Conservation (phyloP, 2,888 invertebrate genomes). For the Ceraclea dissimilis region DNA sequence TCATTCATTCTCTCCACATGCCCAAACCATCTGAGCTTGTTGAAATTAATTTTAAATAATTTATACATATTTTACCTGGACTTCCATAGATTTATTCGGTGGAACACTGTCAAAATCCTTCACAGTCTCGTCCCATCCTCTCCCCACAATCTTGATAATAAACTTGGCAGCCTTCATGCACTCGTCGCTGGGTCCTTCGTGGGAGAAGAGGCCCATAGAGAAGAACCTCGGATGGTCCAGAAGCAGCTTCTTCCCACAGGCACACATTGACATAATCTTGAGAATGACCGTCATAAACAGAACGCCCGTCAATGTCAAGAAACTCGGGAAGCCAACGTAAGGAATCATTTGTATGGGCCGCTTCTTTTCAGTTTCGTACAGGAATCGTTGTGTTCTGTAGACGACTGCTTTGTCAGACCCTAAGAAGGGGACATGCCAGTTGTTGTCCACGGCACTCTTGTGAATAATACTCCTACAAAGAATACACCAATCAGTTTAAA, state of each 20-base stretch:
- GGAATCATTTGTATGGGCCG: slow-evolving; percentile 74
- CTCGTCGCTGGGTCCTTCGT: slow-evolving; percentile 56
- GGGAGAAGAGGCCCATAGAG: slow-evolving; percentile 53
- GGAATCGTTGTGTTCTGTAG: slow-evolving; percentile 70
- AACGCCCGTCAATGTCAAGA: slow-evolving; percentile 38
- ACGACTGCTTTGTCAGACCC: slow-evolving; percentile 79
- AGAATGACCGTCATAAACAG: slow-evolving; percentile 55
- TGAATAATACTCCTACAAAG: slow-evolving; percentile 46
- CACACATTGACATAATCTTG: slow-evolving; percentile 46
- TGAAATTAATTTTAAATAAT: too few species aligned
- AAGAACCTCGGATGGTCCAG: slow-evolving; percentile 27
- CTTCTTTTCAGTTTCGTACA: slow-evolving; percentile 57
- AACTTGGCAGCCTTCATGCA: slow-evolving; percentile 56
- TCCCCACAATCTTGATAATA: slow-evolving; percentile 61
- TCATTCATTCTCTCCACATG: too few species aligned
- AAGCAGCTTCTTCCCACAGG: slow-evolving; percentile 29
- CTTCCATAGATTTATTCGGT: slow-evolving; percentile 58
- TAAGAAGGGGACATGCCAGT: slow-evolving; percentile 70
- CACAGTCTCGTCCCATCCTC: slow-evolving; percentile 66
- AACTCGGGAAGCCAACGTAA: slow-evolving; percentile 53
- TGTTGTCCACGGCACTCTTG: slow-evolving; percentile 32
- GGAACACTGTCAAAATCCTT: slow-evolving; percentile 36
- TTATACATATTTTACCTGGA: slow-evolving; percentile 57
- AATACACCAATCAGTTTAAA: neutral
- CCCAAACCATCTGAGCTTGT: too few species aligned